phyloP scores from a whole-genome alignment of 2,113 vertebrate species.

The Chionis minor region DNA sequence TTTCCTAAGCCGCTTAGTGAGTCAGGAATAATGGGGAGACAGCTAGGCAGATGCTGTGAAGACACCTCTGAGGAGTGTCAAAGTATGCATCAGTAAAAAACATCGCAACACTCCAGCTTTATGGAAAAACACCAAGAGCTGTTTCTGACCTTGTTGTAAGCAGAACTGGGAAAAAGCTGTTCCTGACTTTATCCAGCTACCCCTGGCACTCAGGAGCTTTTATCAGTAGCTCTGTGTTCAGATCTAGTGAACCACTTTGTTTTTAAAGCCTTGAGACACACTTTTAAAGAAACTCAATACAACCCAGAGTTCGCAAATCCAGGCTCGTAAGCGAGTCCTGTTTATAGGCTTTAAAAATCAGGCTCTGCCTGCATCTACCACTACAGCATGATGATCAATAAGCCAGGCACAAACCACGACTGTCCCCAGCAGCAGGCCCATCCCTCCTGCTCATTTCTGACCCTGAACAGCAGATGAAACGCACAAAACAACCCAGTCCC shows the following conservation, averaged over 20 bases:
- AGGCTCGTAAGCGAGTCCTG: background rate
- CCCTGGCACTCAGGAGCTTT: background rate
- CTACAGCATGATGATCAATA: background rate
- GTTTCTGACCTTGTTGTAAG: background rate
- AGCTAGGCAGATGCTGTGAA: background rate
- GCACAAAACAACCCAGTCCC: background rate
- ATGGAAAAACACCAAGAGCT: background rate
- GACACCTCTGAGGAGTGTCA: background rate
- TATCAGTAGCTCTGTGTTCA: background rate
- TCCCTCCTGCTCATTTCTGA: background rate
- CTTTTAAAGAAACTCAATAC: background rate
- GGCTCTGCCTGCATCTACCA: background rate
- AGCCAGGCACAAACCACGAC: background rate
- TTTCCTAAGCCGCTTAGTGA: background rate
- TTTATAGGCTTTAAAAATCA: background rate
- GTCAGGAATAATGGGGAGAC: background rate
- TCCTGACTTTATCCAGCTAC: background rate
- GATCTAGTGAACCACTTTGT: background rate
- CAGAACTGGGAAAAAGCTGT: background rate
- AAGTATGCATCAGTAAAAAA: background rate
- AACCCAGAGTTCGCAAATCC: background rate
- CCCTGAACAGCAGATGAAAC: background rate
- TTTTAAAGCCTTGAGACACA: background rate
- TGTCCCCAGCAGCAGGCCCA: background rate
- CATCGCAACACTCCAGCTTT: background rate